Evolutionary conservation across 2,797 vertebrate genomes (phyloP).

Genomic region (Decapterus maruadsi): DNA sequence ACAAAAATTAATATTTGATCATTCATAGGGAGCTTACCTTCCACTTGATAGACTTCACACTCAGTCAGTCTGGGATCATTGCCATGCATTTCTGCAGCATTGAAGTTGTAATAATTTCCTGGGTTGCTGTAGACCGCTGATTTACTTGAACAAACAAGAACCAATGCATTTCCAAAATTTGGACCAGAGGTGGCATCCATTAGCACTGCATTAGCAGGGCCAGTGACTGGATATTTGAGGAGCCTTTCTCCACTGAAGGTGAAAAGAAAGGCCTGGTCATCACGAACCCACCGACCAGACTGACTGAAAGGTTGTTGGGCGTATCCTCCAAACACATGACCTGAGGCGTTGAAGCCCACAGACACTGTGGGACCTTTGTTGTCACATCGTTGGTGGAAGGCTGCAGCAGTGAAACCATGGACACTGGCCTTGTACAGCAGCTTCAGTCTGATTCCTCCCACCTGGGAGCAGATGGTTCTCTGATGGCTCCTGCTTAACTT

Average conservation of each 20-base stretch:
- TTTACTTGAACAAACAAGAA: slow-evolving; percentile 7
- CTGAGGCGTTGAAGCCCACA: slow-evolving; percentile 72
- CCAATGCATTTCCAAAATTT: slow-evolving; percentile 60
- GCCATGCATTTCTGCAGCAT: slow-evolving; percentile 55
- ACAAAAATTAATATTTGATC: not conserved
- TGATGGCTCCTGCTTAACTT: slow-evolving; percentile 29
- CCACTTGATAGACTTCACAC: slow-evolving; percentile 76
- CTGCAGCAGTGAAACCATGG: slow-evolving; percentile 53
- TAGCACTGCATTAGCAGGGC: accelerated
- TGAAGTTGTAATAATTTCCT: slow-evolving; percentile 50
- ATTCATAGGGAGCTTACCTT: slow-evolving; percentile 50
- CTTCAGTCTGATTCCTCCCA: slow-evolving; percentile 47
- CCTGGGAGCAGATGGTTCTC: slow-evolving; percentile 43
- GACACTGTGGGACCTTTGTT: slow-evolving; percentile 65
- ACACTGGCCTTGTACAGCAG: slow-evolving; percentile 76
- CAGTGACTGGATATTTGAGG: slow-evolving; percentile 19
- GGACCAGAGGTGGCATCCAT: not conserved
- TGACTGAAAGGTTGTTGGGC: slow-evolving; percentile 65
- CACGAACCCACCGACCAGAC: not conserved
- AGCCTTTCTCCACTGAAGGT: slow-evolving; percentile 40
- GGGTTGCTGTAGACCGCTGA: not conserved
- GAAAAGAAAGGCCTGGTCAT: slow-evolving; percentile 74
- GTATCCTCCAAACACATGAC: slow-evolving; percentile 76
- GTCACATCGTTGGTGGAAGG: slow-evolving; percentile 79
- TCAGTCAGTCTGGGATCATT: slow-evolving; percentile 62